Base-by-base conservation (phyloP, 2,888 invertebrate species). In the Drosophila leonis region DNA sequence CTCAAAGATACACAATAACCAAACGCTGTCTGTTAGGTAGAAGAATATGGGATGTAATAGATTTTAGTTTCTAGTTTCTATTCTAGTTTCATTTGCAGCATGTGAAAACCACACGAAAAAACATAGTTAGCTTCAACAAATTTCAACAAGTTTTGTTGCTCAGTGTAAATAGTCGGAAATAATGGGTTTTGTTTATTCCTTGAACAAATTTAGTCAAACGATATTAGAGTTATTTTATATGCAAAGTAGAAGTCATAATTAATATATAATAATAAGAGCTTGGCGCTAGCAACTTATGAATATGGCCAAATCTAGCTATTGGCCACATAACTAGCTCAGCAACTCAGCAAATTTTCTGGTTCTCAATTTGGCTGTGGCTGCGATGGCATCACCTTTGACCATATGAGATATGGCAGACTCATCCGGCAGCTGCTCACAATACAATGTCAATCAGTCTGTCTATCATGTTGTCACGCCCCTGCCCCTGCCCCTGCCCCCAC, bases 351-450 rank as follows among this genome's bases (percentile, higher is more conserved):
- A 64, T 65, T 64, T 20, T 9, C 31, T 15, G 49, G 1, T 13
- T 27, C 13, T 20, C 8, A 56, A 0, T 20, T 35, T 48, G 18
- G 18, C 13, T 44, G 20, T 46, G n/a, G 8, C 2, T 33, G 27
- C 35, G 77, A 35, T 71, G 60, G 51, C 76, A 69, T 61, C 69
- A 60, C 10, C 37, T 48, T 37, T 18, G 33, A 7, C 18, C 46
- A 54, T 24, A 35, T 29, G 20, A 33, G 33, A 29, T 52, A 55
- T 18, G 46, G 33, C 49, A 15, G 44, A 4, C 44, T 24, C 35
- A 61, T 72, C 61, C 78, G 74, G 85, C 83, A 88, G 82, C 81
- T 86, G 81, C 48, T 68, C 82, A 83, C 80, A 82, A 69, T 59
- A 78, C 42, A 75, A 62, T 88, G 80, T 85, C 85, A 84, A 82